Conservation (phyloP, 2,797 vertebrate species). For the Pipistrellus pygmaeus region DNA sequence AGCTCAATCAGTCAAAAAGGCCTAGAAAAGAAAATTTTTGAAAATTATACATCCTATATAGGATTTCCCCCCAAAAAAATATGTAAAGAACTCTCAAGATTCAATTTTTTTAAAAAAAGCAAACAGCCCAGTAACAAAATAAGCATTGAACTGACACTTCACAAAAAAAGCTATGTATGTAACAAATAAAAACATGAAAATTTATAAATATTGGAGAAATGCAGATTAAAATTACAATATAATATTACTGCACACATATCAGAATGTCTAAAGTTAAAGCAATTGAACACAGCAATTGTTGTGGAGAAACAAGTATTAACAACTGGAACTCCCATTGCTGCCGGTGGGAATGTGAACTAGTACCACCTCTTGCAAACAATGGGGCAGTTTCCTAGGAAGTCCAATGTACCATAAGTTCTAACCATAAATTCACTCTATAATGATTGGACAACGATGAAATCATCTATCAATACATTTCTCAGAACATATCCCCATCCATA, state of each 20-base stretch:
- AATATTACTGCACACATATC: neutral
- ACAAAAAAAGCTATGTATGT: neutral
- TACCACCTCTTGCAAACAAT: neutral
- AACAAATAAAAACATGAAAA: neutral
- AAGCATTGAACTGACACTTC: neutral
- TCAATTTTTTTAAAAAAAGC: neutral
- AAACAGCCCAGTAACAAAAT: neutral
- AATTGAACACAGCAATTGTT: neutral
- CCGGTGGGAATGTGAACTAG: neutral
- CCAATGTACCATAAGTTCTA: no score
- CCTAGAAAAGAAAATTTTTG: slow-evolving; percentile 21
- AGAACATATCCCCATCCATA: neutral
- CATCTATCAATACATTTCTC: neutral
- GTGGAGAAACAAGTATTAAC: neutral
- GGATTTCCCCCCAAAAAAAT: neutral
- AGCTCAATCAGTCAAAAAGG: neutral
- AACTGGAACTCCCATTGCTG: neutral
- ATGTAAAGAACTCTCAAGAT: neutral
- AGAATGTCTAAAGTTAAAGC: neutral
- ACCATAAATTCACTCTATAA: neutral
- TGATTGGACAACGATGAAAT: neutral
- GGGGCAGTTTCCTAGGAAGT: neutral
- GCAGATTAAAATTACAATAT: neutral
- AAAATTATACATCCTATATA: neutral
- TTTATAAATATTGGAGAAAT: neutral